These are phyloP conservation scores for Ostrea edulis DNA, from an alignment of 1,140 invertebrate genomes.

Conservation along the genomic window DNA sequence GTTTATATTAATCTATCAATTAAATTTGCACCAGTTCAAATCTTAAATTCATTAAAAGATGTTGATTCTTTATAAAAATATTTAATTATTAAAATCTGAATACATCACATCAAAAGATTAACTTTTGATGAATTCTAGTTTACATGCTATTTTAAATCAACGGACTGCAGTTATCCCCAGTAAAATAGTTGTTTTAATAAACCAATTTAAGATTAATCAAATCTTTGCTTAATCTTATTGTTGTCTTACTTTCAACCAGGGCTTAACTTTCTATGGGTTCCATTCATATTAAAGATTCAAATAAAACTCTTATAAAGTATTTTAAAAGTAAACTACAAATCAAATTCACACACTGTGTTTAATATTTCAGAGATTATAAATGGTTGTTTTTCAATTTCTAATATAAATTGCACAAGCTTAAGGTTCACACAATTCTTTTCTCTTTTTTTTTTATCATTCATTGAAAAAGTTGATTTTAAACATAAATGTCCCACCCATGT, in stretches of 20 bases:
- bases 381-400: too few relatives aligned
- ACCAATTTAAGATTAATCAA: neutral
- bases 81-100: neutral
- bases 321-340: neutral
- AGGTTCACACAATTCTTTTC: too few relatives aligned
- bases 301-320: conserved; percentile 4
- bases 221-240: conserved; percentile 11
- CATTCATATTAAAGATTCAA: conserved; percentile 22
- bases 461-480: too few relatives aligned
- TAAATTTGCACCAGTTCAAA: too few relatives aligned
- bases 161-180: neutral
- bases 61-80: neutral
- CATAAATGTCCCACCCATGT: neutral
- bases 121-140: neutral
- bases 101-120: neutral
- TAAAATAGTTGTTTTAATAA: neutral
- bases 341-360: neutral
- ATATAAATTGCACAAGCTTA: too few relatives aligned
- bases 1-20: too few relatives aligned
- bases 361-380: too few relatives aligned
- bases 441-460: too few relatives aligned
- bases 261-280: neutral
- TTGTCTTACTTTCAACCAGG: neutral
- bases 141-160: neutral
- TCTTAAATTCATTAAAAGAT: too few relatives aligned